Evolutionary conservation across 2,888 invertebrate species (phyloP).

Genomic region (Sinohyriopsis cumingii): DNA sequence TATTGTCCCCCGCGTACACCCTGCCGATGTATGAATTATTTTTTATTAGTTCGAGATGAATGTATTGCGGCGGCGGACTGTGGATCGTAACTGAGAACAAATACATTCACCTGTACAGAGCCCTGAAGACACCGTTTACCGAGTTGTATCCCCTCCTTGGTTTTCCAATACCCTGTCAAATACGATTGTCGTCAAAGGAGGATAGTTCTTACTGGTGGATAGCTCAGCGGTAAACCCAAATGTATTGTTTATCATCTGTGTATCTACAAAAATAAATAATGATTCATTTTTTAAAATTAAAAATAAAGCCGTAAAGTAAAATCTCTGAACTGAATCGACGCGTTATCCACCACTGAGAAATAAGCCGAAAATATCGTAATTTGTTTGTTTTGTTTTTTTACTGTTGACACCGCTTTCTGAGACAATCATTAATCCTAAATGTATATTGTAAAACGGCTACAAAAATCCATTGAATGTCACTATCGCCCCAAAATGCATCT

Average conservation of each 20-base stretch:
- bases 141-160: no score
- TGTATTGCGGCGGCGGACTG: not conserved
- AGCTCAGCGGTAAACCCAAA: no score
- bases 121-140: not conserved
- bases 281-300: not conserved
- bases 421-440: no score
- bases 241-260: not conserved
- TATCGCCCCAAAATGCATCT: no score
- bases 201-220: no score
- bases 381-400: not conserved
- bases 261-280: constrained; percentile 5
- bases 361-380: not conserved
- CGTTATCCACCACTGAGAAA: not conserved
- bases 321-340: no score
- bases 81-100: constrained; percentile 1
- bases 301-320: no score
- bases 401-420: not conserved
- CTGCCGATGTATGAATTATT: constrained; percentile 3
- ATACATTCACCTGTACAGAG: not conserved
- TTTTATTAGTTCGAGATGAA: constrained; percentile 6
- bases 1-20: not conserved
- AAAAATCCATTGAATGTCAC: no score
- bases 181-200: no score
- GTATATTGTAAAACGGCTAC: no score
- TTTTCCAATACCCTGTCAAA: no score